These are phyloP conservation scores for Magallana gigas DNA, from an alignment of 1,140 invertebrate genomes.

Conservation along the genomic window DNA sequence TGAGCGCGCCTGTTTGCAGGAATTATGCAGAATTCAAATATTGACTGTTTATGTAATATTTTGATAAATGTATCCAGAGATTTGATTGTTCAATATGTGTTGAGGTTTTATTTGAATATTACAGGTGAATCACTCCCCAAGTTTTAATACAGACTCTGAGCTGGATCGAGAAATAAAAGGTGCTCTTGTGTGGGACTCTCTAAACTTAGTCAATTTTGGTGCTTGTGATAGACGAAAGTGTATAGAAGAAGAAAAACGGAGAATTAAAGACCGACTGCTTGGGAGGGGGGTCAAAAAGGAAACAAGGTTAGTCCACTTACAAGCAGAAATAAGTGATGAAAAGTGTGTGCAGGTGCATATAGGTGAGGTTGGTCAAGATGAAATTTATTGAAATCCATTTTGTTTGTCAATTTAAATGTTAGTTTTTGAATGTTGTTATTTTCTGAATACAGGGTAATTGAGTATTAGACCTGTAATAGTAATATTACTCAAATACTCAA, in stretches of 20 bases:
- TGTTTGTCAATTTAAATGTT: too few relatives aligned
- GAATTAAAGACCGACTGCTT: slow-evolving; percentile 79
- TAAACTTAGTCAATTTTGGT: slow-evolving; percentile 90
- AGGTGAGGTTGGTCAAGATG: neutral
- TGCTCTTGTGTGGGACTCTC: slow-evolving; percentile 88
- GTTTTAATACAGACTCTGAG: slow-evolving; percentile 91
- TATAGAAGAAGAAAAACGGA: slow-evolving; percentile 82
- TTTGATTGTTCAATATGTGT: neutral
- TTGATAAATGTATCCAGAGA: too few relatives aligned
- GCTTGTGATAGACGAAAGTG: slow-evolving; percentile 88
- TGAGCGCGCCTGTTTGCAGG: too few relatives aligned
- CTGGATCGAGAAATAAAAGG: slow-evolving; percentile 92
- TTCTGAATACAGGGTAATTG: too few relatives aligned
- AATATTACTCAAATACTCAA: too few relatives aligned
- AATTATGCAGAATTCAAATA: too few relatives aligned
- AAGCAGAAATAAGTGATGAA: too few relatives aligned
- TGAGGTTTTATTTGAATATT: slow-evolving; percentile 18
- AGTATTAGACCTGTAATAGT: too few relatives aligned
- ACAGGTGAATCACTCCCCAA: slow-evolving; percentile 92
- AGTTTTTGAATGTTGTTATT: too few relatives aligned
- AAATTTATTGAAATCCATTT: too few relatives aligned
- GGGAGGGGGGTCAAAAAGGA: slow-evolving; percentile 77
- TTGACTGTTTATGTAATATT: too few relatives aligned
- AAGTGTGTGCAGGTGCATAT: neutral
- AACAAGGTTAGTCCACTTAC: slow-evolving; percentile 69